Conservation (phyloP, 2,797 vertebrate genomes). For the Clamator glandarius region DNA sequence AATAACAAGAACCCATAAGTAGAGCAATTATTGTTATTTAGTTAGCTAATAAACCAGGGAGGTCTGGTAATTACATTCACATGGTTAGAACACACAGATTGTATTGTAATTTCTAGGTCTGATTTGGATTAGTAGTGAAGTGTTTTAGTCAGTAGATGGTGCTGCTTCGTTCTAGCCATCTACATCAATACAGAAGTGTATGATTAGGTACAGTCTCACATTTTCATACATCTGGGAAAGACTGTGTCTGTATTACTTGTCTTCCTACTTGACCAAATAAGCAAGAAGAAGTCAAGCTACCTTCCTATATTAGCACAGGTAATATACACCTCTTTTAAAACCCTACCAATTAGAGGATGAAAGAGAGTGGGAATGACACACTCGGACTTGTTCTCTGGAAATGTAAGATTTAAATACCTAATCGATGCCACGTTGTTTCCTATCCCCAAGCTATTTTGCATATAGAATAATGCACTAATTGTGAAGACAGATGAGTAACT, state of each 20-base stretch:
- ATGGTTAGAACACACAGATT: neutral
- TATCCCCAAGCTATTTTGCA: neutral
- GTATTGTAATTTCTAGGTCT: neutral
- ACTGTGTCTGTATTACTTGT: neutral
- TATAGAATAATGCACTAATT: neutral
- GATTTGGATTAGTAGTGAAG: neutral
- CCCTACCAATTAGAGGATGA: neutral
- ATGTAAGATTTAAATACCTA: neutral
- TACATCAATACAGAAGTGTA: neutral
- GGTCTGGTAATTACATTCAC: neutral
- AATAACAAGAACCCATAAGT: neutral
- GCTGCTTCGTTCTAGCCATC: constrained; percentile 9
- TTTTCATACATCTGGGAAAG: neutral
- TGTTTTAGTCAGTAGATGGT: neutral
- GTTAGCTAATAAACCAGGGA: neutral
- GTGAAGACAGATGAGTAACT: neutral
- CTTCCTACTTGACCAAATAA: neutral
- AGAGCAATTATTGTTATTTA: neutral
- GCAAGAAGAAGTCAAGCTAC: neutral
- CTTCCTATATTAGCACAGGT: neutral
- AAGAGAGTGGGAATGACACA: fast-evolving
- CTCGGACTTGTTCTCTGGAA: neutral
- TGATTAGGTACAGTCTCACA: neutral
- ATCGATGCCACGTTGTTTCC: neutral
- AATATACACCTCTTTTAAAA: fast-evolving